These are phyloP conservation scores for Ornithoptera priamus DNA, from an alignment of 2,888 invertebrate species.

Conservation along the genomic window DNA sequence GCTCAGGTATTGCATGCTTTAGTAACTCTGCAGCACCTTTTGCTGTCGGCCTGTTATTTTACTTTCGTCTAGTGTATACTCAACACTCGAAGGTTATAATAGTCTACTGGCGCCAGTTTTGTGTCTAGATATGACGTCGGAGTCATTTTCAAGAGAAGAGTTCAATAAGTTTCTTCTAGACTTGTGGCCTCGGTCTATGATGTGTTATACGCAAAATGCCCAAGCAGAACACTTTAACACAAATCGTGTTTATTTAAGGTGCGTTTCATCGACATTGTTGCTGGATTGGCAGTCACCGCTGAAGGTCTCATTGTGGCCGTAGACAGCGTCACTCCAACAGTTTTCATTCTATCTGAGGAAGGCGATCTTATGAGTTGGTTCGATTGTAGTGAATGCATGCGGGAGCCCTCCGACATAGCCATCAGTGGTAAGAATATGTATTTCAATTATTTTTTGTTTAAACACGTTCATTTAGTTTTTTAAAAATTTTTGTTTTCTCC, in stretches of 20 bases:
- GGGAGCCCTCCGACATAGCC: conserved; percentile 98
- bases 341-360: conserved; percentile 94
- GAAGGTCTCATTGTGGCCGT: conserved; percentile 97
- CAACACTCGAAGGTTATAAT: too few relatives aligned
- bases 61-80: too few relatives aligned
- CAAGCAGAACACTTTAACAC: neutral
- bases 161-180: too few relatives aligned
- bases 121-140: too few relatives aligned
- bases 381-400: conserved; percentile 98
- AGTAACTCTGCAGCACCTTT: too few relatives aligned
- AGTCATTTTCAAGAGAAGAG: too few relatives aligned
- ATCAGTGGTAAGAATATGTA: conserved; percentile 87
- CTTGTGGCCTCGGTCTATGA: too few relatives aligned
- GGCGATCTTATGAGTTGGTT: conserved; percentile 97
- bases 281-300: conserved; percentile 95
- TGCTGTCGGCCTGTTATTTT: too few relatives aligned
- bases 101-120: too few relatives aligned
- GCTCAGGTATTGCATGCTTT: too few relatives aligned
- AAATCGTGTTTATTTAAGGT: conserved; percentile 46
- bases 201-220: too few relatives aligned
- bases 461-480: neutral
- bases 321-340: conserved; percentile 97
- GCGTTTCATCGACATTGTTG: conserved; percentile 93
- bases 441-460: neutral
- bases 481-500: neutral